Conservation (phyloP, 2,113 vertebrate species). For the Lasiurus cinereus region DNA sequence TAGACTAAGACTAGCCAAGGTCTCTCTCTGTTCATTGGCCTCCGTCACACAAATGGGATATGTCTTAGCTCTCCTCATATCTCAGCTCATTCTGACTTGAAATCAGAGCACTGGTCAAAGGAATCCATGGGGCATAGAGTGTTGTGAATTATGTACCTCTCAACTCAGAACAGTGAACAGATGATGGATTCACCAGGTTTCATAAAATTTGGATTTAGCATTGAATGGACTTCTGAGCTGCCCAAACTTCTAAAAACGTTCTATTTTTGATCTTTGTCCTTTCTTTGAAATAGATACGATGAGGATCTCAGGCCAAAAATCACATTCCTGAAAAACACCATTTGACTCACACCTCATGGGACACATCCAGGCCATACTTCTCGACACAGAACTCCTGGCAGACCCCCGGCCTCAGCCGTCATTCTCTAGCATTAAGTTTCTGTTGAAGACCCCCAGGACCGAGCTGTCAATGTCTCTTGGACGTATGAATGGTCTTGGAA, state of each 20-base stretch:
- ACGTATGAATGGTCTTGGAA: slow-evolving; percentile 15
- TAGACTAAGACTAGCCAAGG: not conserved
- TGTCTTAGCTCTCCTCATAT: not conserved
- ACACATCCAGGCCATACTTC: not conserved
- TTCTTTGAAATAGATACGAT: slow-evolving; percentile 17
- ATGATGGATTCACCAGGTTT: not conserved
- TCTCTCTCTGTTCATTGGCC: not conserved
- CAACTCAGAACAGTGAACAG: slow-evolving; percentile 24
- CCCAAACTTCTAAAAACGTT: not conserved
- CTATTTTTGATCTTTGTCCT: not conserved
- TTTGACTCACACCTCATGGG: not conserved
- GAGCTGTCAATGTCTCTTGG: not conserved
- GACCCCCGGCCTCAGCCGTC: not conserved
- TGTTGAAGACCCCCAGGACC: not conserved
- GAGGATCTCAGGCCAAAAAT: slow-evolving; percentile 19
- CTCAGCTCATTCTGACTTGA: not conserved
- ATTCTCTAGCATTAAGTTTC: slow-evolving; percentile 33
- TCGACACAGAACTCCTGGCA: not conserved
- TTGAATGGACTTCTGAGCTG: slow-evolving; percentile 51
- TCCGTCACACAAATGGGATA: not conserved
- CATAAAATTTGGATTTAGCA: not conserved
- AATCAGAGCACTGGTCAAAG: not conserved
- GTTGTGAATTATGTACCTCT: not conserved
- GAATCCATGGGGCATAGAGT: not conserved
- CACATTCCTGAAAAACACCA: slow-evolving; percentile 10